Evolutionary conservation across 1,140 invertebrate genomes (phyloP), one percentile per base, ranked within the genome.

Genomic region (Druon quercuslanigerum): DNA sequence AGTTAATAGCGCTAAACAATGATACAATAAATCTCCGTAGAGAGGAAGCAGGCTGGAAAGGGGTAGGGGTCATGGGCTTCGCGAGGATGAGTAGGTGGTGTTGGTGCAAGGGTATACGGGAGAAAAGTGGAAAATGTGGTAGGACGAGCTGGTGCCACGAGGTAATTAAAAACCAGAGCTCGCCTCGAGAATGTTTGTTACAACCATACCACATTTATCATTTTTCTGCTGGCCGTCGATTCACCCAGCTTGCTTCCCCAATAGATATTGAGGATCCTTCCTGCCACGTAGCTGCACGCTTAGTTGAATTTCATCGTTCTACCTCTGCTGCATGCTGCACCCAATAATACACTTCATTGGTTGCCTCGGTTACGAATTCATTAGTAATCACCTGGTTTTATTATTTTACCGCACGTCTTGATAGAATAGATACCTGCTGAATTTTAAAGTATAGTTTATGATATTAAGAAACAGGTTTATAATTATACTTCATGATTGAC

Each of bases 131-230:
- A 66, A 66, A 66, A 33, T 66, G 13, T 66, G 20, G 25, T 66
- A 66, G 70, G 72, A 72, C 51, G 13, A 73, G 54, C 16, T 51
- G 66, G 74, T 71, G 73, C 75, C 76, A 83, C 83, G 84, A 86
- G 87, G 88, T 86, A 88, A 89, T 89, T 88, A 88, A 89, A 89
- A 89, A 89, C 84, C 87, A 82, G 87, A 83, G 83, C 87, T 88
- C 72, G 83, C 84, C 86, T 88, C 84, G 82, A 88, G 84, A 88
- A 84, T 82, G 82, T 87, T 88, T 88, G 85, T 88, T 88, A 88
- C 85, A 86, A 80, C 80, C 85, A 82, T 83, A 82, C 85, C 83
- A 83, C 86, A 87, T 89, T 88, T 88, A 88, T 88, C 87, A 88
- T 89, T 87, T 88, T 87, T 85, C 82, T 80, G 74, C 56, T 75